These are phyloP conservation scores for Lochmaea crataegi DNA, from an alignment of 2,888 invertebrate genomes.

Conservation along the genomic window DNA sequence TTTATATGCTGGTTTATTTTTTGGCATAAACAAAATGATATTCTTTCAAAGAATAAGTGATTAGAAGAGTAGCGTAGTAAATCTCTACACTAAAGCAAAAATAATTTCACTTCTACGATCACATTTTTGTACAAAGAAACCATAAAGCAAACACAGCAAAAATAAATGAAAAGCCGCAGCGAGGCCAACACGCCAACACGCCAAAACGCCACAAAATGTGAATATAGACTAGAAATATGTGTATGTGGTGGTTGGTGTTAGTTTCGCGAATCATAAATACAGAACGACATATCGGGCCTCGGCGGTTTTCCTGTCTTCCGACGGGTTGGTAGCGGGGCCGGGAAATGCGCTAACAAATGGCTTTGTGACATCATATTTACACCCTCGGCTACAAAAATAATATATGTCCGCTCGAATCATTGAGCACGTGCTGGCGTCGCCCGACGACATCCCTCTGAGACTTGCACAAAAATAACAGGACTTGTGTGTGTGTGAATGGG, in stretches of 20 bases:
- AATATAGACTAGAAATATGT: conserved; percentile 30
- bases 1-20: too few species aligned
- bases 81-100: conserved; percentile 3
- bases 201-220: conserved; percentile 27
- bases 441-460: conserved; percentile 59
- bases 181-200: not conserved
- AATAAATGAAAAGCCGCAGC: conserved; percentile 24
- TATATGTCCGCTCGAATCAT: conserved; percentile 66
- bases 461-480: conserved; percentile 37
- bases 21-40: not conserved
- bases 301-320: conserved; percentile 64
- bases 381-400: conserved; percentile 66
- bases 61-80: not conserved
- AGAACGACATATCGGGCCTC: conserved; percentile 64
- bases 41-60: not conserved
- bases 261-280: conserved; percentile 60
- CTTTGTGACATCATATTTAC: conserved; percentile 66
- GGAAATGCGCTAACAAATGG: conserved; percentile 65
- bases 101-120: conserved; percentile 11
- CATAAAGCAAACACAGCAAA: conserved; percentile 23
- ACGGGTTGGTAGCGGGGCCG: conserved; percentile 62
- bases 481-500: conserved; percentile 15
- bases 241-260: conserved; percentile 38
- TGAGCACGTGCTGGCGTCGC: conserved; percentile 57
- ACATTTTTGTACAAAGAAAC: conserved; percentile 15